Percentiles rank a stretch among this genome's conserved stretches.
Conservation (phyloP, 2,888 invertebrate genomes). For the Ariolimax columbianus region DNA sequence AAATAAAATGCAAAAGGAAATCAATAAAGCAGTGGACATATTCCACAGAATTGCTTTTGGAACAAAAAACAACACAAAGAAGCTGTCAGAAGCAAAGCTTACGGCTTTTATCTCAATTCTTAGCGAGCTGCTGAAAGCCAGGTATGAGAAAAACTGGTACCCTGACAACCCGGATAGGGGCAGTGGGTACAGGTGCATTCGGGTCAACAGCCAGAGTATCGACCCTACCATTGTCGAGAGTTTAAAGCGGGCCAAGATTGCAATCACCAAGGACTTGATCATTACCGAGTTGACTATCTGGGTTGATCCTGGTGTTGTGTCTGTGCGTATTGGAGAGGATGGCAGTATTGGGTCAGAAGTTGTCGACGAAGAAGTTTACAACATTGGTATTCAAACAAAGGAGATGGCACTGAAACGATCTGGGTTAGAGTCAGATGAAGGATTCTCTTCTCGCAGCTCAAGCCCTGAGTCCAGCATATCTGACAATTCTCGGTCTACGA, state of each 20-base stretch:
- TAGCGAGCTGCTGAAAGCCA: conserved; percentile 66
- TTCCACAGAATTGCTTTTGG: conserved; percentile 51
- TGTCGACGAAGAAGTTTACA: conserved; percentile 41
- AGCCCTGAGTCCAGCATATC: conserved; percentile 28
- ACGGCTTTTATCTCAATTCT: conserved; percentile 50
- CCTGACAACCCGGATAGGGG: conserved; percentile 86
- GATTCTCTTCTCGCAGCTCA: conserved; percentile 37
- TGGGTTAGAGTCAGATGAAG: conserved; percentile 37
- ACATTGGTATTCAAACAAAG: conserved; percentile 2
- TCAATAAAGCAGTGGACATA: conserved; percentile 45
- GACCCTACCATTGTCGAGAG: conserved; percentile 50
- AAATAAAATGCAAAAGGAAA: conserved; percentile 35
- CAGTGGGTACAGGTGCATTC: conserved; percentile 86
- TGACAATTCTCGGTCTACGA: background rate
- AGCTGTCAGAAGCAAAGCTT: conserved; percentile 37
- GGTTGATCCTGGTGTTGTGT: conserved; percentile 87
- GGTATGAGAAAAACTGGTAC: conserved; percentile 86
- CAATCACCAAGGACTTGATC: conserved; percentile 83
- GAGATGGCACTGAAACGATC: background rate
- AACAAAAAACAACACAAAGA: conserved; percentile 25
- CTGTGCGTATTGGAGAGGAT: conserved; percentile 84
- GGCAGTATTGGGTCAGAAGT: conserved; percentile 81
- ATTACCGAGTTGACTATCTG: conserved; percentile 87
- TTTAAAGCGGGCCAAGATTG: conserved; percentile 81
- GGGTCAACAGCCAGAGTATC: conserved; percentile 82